phyloP scores from a whole-genome alignment of 92 coral and sea anemone species.

The Paramuricea clavata region DNA sequence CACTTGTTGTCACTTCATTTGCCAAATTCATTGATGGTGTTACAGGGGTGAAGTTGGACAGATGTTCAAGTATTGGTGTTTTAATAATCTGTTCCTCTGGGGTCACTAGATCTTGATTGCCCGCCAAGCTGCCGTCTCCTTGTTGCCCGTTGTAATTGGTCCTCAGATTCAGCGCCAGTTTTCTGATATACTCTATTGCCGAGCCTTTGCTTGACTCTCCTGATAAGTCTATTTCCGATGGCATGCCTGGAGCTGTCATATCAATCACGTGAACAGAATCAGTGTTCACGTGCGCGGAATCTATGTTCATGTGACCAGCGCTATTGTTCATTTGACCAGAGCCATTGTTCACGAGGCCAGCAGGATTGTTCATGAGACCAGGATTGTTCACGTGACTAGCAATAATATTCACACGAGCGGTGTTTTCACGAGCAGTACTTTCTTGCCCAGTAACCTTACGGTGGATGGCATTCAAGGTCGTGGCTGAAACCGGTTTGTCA shows the following conservation, averaged over 20 bases:
- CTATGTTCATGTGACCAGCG: neutral
- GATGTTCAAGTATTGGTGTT: conserved; percentile 6
- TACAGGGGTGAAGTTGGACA: neutral
- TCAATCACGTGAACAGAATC: neutral
- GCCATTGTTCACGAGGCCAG: neutral
- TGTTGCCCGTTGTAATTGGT: conserved; percentile 4
- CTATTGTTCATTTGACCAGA: neutral
- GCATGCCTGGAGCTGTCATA: neutral
- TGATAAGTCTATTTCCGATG: neutral
- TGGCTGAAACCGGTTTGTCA: conserved; percentile 39
- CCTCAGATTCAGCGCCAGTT: conserved; percentile 24
- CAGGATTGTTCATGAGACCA: conserved; percentile 1
- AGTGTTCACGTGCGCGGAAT: neutral
- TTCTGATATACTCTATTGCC: conserved; percentile 40
- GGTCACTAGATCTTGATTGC: neutral
- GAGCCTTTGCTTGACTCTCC: neutral
- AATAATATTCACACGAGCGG: neutral
- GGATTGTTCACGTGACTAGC: neutral
- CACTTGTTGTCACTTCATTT: neutral
- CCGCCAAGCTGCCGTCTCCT: neutral
- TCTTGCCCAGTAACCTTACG: conserved; percentile 13
- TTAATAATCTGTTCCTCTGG: neutral
- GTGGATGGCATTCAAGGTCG: conserved; percentile 41
- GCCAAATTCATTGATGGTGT: conserved; percentile 17
- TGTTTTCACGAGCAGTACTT: neutral